phyloP scores from a whole-genome alignment of 2,113 vertebrate species.

The Phaethornis superciliosus region DNA sequence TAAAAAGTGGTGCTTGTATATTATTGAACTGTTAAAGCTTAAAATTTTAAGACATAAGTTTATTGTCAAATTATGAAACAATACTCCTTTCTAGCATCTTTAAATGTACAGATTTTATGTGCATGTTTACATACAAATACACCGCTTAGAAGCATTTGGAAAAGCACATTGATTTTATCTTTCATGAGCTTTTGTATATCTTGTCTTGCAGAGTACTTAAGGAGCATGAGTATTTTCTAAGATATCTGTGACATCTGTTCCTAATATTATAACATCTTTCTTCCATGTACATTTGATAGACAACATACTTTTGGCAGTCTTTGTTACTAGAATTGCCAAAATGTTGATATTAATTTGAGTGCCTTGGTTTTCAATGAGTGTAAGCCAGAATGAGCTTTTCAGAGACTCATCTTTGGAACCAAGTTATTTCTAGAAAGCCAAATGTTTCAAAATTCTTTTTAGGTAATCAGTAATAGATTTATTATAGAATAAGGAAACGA shows the following conservation, averaged over 20 bases:
- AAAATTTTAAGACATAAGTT: neutral
- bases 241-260: conserved; percentile 78
- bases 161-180: conserved; percentile 44
- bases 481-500: conserved; percentile 51
- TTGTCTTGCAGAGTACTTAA: conserved; percentile 8
- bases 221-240: conserved; percentile 55
- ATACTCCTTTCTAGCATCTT: conserved; percentile 4
- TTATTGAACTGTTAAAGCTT: conserved; percentile 36
- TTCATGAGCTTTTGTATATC: conserved; percentile 35
- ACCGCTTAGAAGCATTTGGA: neutral
- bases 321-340: conserved; percentile 78
- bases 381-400: conserved; percentile 58
- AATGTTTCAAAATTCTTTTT: conserved; percentile 59
- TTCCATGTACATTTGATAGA: conserved; percentile 75
- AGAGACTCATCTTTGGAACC: conserved; percentile 57
- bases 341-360: conserved; percentile 76
- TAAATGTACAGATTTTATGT: conserved; percentile 40
- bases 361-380: conserved; percentile 57
- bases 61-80: conserved; percentile 35
- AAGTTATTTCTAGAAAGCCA: conserved; percentile 61
- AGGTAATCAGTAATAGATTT: conserved; percentile 62
- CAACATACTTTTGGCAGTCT: conserved; percentile 78
- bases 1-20: conserved; percentile 47
- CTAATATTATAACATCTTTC: conserved; percentile 78
- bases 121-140: neutral